These are phyloP conservation scores for Geodia barretti DNA, from an alignment of 37 sponge, comb jelly and placozoan species.

Conservation along the genomic window DNA sequence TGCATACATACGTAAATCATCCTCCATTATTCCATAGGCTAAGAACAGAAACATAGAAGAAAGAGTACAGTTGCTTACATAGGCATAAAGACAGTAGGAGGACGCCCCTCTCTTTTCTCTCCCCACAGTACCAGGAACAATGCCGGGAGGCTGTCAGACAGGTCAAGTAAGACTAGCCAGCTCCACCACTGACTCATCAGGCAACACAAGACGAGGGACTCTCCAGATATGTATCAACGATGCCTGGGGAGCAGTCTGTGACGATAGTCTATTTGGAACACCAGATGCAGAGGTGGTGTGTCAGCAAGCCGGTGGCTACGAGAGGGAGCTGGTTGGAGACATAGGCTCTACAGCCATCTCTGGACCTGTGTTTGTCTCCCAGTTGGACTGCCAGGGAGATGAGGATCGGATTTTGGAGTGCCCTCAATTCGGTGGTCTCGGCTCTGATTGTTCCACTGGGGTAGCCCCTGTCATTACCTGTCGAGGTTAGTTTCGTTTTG, in stretches of 20 bases:
- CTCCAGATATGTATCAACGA: background rate
- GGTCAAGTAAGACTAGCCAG: background rate
- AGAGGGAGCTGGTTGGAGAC: background rate
- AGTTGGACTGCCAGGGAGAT: background rate
- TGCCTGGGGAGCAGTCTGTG: background rate
- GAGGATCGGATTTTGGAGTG: background rate
- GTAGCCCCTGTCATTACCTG: background rate
- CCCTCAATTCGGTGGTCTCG: background rate
- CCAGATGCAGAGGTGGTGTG: background rate
- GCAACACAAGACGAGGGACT: background rate
- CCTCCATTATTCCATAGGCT: too few species aligned
- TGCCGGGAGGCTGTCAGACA: background rate
- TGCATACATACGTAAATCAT: too few species aligned
- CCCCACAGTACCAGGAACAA: background rate
- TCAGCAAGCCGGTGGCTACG: background rate
- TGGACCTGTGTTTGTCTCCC: background rate
- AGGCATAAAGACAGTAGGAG: too few species aligned
- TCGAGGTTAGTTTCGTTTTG: background rate
- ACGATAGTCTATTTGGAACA: background rate
- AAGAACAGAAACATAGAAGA: too few species aligned
- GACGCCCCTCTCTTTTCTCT: too few species aligned
- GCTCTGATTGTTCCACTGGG: background rate
- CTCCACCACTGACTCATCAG: background rate
- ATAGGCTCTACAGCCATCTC: background rate
- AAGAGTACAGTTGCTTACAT: too few species aligned